phyloP scores from a whole-genome alignment of 2,888 invertebrate genomes.

The Phanerotoma sp. region DNA sequence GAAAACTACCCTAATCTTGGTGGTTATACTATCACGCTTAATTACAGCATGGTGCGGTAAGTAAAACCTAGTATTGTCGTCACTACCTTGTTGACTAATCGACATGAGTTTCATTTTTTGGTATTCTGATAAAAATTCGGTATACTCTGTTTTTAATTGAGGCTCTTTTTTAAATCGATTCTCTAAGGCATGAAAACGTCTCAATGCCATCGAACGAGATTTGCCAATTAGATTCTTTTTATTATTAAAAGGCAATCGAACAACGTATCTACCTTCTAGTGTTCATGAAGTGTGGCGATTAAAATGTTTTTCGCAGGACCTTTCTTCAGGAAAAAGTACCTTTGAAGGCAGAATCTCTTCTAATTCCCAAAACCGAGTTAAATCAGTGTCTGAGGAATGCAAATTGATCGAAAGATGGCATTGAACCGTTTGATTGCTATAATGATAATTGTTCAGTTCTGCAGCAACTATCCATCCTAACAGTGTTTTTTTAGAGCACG shows the following conservation, averaged over 20 bases:
- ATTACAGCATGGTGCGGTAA: constrained; percentile 30
- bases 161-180: constrained; percentile 2
- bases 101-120: constrained; percentile 6
- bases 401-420: neutral
- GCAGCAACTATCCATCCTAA: constrained; percentile 13
- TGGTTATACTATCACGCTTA: constrained; percentile 19
- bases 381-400: neutral
- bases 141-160: neutral
- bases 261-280: constrained; percentile 7
- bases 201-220: constrained; percentile 3
- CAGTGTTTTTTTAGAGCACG: neutral
- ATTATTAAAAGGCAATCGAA: constrained; percentile 11
- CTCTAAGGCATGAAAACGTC: constrained; percentile 1
- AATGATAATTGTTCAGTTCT: neutral
- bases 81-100: neutral
- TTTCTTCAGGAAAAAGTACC: constrained; percentile 13
- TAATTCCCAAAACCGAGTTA: constrained; percentile 10
- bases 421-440: neutral
- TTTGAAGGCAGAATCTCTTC: constrained; percentile 1
- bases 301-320: constrained; percentile 14
- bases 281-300: neutral
- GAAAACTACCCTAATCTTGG: constrained; percentile 30
- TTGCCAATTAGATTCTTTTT: constrained; percentile 6
- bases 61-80: neutral
- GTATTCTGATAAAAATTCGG: constrained; percentile 12